Evolutionary conservation across 2,888 invertebrate species (phyloP).

Genomic region (Galeruca laticollis): DNA sequence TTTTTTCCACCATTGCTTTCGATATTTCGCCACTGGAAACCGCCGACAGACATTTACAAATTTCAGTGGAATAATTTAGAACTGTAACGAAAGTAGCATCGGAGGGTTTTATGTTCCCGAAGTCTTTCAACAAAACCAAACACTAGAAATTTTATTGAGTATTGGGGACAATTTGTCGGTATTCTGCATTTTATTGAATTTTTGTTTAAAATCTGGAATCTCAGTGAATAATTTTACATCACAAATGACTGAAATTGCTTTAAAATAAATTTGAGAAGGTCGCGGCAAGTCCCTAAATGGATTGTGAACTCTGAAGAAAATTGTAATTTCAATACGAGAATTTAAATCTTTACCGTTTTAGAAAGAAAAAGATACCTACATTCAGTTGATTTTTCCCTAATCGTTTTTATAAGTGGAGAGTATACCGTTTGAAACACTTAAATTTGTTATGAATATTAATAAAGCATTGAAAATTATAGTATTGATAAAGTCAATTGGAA

Average conservation of each 20-base stretch:
- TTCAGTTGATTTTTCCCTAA: no score
- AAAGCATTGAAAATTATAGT: no score
- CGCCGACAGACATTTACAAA: neutral
- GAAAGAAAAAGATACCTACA: neutral
- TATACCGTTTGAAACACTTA: no score
- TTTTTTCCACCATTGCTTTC: no score
- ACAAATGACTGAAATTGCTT: constrained; percentile 14
- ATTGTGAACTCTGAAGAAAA: constrained; percentile 6
- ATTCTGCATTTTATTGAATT: constrained; percentile 21
- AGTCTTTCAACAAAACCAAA: neutral
- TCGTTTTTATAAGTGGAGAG: no score
- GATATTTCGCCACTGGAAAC: neutral
- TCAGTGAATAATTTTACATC: constrained; percentile 23
- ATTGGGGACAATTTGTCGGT: constrained; percentile 17
- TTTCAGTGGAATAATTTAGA: constrained; percentile 19
- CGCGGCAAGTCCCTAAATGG: neutral
- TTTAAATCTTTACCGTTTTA: constrained; percentile 4
- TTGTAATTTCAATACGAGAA: constrained; percentile 4
- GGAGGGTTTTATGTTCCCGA: constrained; percentile 17
- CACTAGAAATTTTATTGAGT: constrained; percentile 10
- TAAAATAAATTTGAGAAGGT: constrained; percentile 5
- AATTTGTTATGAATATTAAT: no score
- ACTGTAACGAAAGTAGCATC: constrained; percentile 17
- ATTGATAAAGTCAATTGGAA: no score
- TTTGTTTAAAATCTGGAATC: neutral